These are phyloP conservation scores for Electrona antarctica DNA, from an alignment of 2,113 vertebrate genomes.

Conservation along the genomic window DNA sequence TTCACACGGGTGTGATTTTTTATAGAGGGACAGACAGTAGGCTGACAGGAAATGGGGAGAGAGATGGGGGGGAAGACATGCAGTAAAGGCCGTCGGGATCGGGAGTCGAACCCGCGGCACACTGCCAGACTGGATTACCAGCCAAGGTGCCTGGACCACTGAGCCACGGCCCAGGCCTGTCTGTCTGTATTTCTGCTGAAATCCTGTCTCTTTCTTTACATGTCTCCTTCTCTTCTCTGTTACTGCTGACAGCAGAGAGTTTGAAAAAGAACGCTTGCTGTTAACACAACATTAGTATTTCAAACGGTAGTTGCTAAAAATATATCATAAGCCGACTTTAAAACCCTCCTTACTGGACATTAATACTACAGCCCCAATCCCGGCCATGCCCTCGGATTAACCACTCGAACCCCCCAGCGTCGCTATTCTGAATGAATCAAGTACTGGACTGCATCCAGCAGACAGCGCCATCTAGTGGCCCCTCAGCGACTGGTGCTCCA, in stretches of 20 bases:
- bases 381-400: background rate
- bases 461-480: constrained; percentile 14
- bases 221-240: constrained; percentile 24
- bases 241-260: constrained; percentile 7
- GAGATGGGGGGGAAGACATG: too few species aligned
- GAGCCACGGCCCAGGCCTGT: too few species aligned
- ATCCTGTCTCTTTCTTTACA: too few species aligned
- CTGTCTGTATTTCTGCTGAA: background rate
- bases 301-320: constrained; percentile 23
- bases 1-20: too few species aligned
- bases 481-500: constrained; percentile 11
- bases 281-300: constrained; percentile 21
- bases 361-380: constrained; percentile 38
- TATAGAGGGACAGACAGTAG: too few species aligned
- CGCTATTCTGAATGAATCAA: background rate
- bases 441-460: background rate
- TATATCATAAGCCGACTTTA: constrained; percentile 54
- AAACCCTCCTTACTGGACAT: constrained; percentile 27
- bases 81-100: too few species aligned
- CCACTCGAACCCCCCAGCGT: too few species aligned
- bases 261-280: background rate
- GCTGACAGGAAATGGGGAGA: too few species aligned
- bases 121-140: too few species aligned
- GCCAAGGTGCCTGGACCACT: too few species aligned
- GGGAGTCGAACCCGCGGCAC: too few species aligned